Conservation (phyloP, 2,888 invertebrate genomes). For the Pandemis heparana region DNA sequence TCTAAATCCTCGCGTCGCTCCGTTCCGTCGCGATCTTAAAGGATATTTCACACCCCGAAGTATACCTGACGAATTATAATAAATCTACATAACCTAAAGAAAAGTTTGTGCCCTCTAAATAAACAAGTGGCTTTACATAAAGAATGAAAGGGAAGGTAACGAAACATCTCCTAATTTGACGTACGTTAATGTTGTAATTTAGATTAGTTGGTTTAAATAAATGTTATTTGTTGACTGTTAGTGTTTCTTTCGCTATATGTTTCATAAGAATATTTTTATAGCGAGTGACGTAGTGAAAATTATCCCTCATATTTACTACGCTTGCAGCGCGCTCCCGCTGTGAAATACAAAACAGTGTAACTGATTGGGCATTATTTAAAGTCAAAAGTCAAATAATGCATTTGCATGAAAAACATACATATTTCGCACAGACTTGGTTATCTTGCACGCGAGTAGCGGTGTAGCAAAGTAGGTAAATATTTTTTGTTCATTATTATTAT, state of each 20-base stretch:
- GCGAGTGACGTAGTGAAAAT: too few relatives aligned
- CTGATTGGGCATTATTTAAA: slow-evolving; percentile 3
- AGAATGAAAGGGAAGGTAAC: slow-evolving; percentile 15
- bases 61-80: slow-evolving; percentile 39
- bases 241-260: not conserved
- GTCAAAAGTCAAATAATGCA: slow-evolving; percentile 8
- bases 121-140: slow-evolving; percentile 14
- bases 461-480: too few relatives aligned
- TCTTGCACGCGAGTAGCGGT: too few relatives aligned
- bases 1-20: slow-evolving; percentile 29
- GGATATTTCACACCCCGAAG: slow-evolving; percentile 33
- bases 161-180: slow-evolving; percentile 26
- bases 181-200: slow-evolving; percentile 3
- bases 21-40: slow-evolving; percentile 21
- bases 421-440: too few relatives aligned
- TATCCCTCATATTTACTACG: not conserved
- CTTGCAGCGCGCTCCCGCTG: too few relatives aligned
- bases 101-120: slow-evolving; percentile 31
- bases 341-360: not conserved
- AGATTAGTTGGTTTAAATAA: too few relatives aligned
- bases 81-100: slow-evolving; percentile 40
- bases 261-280: not conserved
- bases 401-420: too few relatives aligned
- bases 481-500: too few relatives aligned
- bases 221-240: not conserved